These are phyloP conservation scores for Muraenolepis orangiensis DNA, from an alignment of 2,797 vertebrate genomes.

Conservation along the genomic window DNA sequence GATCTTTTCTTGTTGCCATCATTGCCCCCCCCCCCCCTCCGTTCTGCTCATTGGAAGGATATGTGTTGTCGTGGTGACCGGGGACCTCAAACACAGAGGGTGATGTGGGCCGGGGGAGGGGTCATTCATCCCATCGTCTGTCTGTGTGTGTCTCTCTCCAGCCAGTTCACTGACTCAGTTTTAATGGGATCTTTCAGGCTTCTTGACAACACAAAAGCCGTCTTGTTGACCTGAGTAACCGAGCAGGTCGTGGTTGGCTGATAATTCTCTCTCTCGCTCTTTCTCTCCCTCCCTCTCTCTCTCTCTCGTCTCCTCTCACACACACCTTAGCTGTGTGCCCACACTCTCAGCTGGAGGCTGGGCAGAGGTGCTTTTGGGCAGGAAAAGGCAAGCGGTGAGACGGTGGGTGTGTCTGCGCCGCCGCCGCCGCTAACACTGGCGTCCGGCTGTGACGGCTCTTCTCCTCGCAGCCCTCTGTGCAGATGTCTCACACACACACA, in stretches of 20 bases:
- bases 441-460: neutral
- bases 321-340: neutral
- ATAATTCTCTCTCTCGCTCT: too few relatives aligned
- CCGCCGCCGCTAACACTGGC: too few relatives aligned
- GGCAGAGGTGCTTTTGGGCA: neutral
- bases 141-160: neutral
- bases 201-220: neutral
- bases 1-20: neutral
- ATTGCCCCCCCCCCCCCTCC: neutral
- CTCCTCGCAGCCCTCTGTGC: neutral
- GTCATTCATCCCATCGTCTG: slow-evolving; percentile 19
- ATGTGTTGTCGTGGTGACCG: slow-evolving; percentile 26
- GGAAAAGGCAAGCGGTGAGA: slow-evolving; percentile 8
- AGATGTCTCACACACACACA: neutral
- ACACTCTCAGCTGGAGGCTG: neutral
- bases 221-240: neutral
- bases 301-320: neutral
- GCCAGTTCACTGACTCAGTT: neutral
- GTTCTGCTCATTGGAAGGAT: slow-evolving; percentile 24
- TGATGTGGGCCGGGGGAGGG: neutral
- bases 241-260: neutral
- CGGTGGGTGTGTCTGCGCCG: neutral
- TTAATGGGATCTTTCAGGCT: neutral
- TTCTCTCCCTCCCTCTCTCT: too few relatives aligned
- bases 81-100: slow-evolving; percentile 37